Evolutionary conservation across 2,113 vertebrate genomes (phyloP).

Genomic region (Osmerus eperlanus): DNA sequence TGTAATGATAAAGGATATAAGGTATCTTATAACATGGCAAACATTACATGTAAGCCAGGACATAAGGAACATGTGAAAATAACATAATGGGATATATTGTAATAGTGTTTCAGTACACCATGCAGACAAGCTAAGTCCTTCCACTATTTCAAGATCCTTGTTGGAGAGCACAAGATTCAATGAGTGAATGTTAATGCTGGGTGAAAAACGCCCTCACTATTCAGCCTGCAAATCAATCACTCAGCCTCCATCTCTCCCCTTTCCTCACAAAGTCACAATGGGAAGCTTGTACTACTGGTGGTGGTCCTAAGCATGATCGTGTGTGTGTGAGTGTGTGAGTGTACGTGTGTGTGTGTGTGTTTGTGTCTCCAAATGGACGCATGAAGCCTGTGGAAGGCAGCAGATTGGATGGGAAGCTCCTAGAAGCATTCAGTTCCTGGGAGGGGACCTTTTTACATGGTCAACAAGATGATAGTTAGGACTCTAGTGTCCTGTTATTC

Average conservation of each 20-base stretch:
- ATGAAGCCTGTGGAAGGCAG: too few species aligned
- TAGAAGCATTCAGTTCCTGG: too few species aligned
- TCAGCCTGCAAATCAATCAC: conserved; percentile 58
- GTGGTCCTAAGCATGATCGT: not conserved
- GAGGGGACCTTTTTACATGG: too few species aligned
- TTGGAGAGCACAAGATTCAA: conserved; percentile 50
- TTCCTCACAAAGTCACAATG: conserved; percentile 44
- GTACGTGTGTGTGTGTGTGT: not conserved
- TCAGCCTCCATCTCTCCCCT: conserved; percentile 42
- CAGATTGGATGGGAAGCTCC: too few species aligned
- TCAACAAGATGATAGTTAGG: too few species aligned
- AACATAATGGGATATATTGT: conserved; percentile 31
- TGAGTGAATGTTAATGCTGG: conserved; percentile 51
- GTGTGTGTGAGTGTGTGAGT: too few species aligned
- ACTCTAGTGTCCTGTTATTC: too few species aligned
- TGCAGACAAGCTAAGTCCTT: conserved; percentile 45
- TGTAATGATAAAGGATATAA: too few species aligned
- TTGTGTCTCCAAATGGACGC: not conserved
- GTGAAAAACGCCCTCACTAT: conserved; percentile 46
- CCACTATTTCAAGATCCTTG: conserved; percentile 39
- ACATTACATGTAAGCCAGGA: conserved; percentile 10
- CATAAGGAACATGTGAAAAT: conserved; percentile 25
- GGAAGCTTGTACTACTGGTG: conserved; percentile 37
- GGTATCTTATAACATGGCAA: too few species aligned
- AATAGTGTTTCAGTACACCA: conserved; percentile 43